These are phyloP conservation scores for Leuciscus idus DNA, from an alignment of 2,113 vertebrate genomes.

Conservation along the genomic window DNA sequence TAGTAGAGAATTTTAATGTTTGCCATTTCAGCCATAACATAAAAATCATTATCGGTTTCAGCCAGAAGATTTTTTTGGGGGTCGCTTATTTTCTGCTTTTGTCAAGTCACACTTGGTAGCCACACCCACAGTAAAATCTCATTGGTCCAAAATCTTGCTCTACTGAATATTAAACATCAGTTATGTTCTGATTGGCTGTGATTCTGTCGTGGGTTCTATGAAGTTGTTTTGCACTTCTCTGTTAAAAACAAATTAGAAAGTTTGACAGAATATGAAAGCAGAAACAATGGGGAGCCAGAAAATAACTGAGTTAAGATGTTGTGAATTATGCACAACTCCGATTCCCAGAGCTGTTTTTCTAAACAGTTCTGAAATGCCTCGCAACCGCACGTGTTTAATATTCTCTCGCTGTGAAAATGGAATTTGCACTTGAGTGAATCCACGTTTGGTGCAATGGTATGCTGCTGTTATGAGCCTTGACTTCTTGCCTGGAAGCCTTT, in stretches of 20 bases:
- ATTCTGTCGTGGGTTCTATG: not conserved
- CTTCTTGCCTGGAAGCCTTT: constrained; percentile 40
- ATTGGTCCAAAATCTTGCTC: not conserved
- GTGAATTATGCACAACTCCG: constrained; percentile 15
- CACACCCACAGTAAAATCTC: constrained; percentile 7
- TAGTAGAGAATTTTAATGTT: not conserved
- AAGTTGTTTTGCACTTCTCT: not conserved
- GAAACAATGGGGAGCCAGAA: not conserved
- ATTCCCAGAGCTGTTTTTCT: constrained; percentile 25
- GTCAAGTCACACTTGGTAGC: not conserved
- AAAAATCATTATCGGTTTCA: too few relatives aligned
- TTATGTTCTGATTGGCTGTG: constrained; percentile 1
- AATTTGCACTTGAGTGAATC: constrained; percentile 33
- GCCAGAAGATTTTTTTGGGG: not conserved
- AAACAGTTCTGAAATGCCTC: not conserved
- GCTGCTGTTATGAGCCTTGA: constrained; percentile 19
- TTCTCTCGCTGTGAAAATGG: constrained; percentile 36
- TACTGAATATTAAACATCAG: not conserved
- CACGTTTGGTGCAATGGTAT: constrained; percentile 39
- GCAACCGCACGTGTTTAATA: constrained; percentile 26
- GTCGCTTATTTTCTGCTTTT: not conserved
- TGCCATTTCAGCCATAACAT: too few relatives aligned
- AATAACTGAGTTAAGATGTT: constrained; percentile 12
- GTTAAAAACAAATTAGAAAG: not conserved
- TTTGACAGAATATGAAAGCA: not conserved